Percentiles rank a stretch among this genome's conserved stretches.
Conservation (phyloP, 2,113 vertebrate species). For the Amia ocellicauda region DNA sequence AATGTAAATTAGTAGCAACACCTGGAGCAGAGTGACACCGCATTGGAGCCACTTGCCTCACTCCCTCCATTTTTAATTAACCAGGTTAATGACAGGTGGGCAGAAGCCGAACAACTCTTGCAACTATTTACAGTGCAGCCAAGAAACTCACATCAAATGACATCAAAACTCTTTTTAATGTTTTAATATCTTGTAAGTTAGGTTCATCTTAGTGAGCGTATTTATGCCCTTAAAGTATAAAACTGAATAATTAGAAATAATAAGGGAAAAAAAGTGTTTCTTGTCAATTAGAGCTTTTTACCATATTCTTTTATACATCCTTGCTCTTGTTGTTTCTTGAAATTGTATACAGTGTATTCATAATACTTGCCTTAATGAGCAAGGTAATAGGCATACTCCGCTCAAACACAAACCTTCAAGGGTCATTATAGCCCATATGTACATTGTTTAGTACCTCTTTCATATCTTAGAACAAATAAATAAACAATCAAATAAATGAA, state of each 20-base stretch:
- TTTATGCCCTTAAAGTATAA: background rate
- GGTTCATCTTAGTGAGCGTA: background rate
- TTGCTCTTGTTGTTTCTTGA: conserved; percentile 1
- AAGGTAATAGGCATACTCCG: background rate
- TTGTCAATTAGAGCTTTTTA: conserved; percentile 17
- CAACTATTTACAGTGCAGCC: no score
- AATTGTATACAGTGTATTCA: conserved; percentile 3
- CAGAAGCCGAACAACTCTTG: no score
- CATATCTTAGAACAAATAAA: background rate
- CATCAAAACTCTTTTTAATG: no score
- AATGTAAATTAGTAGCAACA: no score
- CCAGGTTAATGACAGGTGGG: no score
- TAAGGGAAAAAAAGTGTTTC: conserved; percentile 9
- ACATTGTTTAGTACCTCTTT: background rate
- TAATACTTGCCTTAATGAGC: conserved; percentile 7
- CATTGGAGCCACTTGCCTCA: no score
- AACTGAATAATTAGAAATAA: conserved; percentile 19
- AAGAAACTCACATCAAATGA: no score
- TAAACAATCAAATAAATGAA: background rate
- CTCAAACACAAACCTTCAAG: background rate
- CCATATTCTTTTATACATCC: conserved; percentile 21
- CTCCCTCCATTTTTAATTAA: no score
- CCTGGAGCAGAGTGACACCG: no score
- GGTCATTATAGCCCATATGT: background rate
- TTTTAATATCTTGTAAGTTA: no score